These are phyloP conservation scores for Galleria mellonella DNA, from an alignment of 1,140 invertebrate genomes.

Conservation along the genomic window DNA sequence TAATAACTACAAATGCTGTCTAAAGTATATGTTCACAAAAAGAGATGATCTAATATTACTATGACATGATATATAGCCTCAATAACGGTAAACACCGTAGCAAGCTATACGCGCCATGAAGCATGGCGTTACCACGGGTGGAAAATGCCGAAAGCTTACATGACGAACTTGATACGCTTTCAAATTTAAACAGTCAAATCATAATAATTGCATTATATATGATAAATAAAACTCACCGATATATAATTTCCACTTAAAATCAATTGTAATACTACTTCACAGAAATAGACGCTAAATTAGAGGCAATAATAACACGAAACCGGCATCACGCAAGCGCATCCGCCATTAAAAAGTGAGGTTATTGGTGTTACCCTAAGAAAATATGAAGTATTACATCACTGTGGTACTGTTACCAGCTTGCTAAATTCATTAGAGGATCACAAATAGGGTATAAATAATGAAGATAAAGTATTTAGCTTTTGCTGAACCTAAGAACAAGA, in stretches of 20 bases:
- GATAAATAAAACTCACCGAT: slow-evolving; percentile 16
- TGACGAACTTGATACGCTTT: slow-evolving; percentile 9
- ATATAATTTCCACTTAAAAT: slow-evolving; percentile 19
- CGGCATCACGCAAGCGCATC: slow-evolving; percentile 69
- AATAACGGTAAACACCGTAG: slow-evolving; percentile 45
- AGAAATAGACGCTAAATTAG: slow-evolving; percentile 55
- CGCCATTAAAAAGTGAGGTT: slow-evolving; percentile 53
- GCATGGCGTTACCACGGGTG: slow-evolving; percentile 49
- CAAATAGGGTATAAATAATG: too few species aligned
- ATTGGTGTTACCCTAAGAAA: slow-evolving; percentile 17
- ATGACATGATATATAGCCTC: not conserved
- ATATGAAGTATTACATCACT: too few species aligned
- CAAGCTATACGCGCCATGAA: slow-evolving; percentile 49
- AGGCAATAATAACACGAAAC: slow-evolving; percentile 62
- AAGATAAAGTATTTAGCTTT: too few species aligned
- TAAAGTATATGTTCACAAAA: not conserved
- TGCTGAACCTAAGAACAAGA: too few species aligned
- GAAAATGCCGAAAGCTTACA: slow-evolving; percentile 56
- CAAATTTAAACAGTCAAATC: not conserved
- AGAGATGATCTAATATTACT: not conserved
- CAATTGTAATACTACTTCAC: slow-evolving; percentile 30
- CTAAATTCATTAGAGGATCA: too few species aligned
- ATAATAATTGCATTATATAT: slow-evolving; percentile 5
- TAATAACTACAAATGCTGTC: not conserved
- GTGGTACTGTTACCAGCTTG: too few species aligned